Conservation (phyloP, 2,888 invertebrate genomes). For the Leuctra nigra region DNA sequence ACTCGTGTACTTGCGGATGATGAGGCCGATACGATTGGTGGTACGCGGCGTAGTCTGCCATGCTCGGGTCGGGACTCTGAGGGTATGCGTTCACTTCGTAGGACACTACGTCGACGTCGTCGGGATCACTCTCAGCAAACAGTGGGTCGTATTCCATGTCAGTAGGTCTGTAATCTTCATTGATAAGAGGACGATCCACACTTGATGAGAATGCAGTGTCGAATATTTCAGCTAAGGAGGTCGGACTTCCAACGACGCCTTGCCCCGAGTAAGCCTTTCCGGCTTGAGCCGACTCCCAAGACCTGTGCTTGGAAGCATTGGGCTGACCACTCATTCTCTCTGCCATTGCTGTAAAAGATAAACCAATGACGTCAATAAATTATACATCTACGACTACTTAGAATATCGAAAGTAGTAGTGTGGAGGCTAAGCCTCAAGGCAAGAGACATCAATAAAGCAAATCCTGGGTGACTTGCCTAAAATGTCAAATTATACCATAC, state of each 20-base stretch:
- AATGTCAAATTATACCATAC: no score
- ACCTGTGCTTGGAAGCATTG: slow-evolving; percentile 30
- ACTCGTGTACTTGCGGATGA: not conserved
- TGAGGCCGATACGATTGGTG: slow-evolving; percentile 13
- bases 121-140: slow-evolving; percentile 57
- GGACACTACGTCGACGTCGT: slow-evolving; percentile 43
- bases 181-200: slow-evolving; percentile 42
- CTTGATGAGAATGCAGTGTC: slow-evolving; percentile 56
- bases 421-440: no score
- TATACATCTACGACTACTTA: not conserved
- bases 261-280: slow-evolving; percentile 27
- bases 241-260: slow-evolving; percentile 27
- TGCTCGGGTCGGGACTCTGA: slow-evolving; percentile 4
- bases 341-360: slow-evolving; percentile 21
- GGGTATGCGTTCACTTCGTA: slow-evolving; percentile 27
- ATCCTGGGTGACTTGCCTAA: no score
- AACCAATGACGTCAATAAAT: not conserved
- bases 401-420: no score
- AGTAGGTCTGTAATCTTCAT: slow-evolving; percentile 22
- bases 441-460: no score
- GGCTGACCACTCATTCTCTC: slow-evolving; percentile 26
- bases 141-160: slow-evolving; percentile 57
- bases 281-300: slow-evolving; percentile 33
- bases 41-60: slow-evolving; percentile 9
- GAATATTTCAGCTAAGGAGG: slow-evolving; percentile 55